Evolutionary conservation across 1,140 invertebrate genomes (phyloP).

Genomic region (Berghia stephanieae): DNA sequence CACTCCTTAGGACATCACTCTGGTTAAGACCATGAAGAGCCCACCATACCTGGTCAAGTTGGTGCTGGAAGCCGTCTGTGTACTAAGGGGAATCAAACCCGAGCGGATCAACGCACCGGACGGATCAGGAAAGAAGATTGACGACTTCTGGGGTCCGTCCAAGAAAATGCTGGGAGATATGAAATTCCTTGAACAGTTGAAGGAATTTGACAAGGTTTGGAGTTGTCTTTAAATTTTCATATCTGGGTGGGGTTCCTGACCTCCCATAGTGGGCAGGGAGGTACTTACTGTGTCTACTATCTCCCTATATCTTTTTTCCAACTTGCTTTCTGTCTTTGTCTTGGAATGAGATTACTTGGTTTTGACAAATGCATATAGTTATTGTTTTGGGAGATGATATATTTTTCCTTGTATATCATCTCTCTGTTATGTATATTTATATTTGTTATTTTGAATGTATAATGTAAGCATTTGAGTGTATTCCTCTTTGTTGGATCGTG

Average conservation of each 20-base stretch:
- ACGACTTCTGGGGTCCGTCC: slow-evolving; percentile 94
- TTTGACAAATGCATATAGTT: neutral
- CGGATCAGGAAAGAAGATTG: slow-evolving; percentile 77
- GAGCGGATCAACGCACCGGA: slow-evolving; percentile 86
- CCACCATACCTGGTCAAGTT: slow-evolving; percentile 64
- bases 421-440: too few relatives aligned
- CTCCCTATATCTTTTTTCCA: too few relatives aligned
- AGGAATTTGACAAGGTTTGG: slow-evolving; percentile 65
- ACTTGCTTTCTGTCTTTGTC: neutral
- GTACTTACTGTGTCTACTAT: too few relatives aligned
- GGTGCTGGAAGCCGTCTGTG: slow-evolving; percentile 92
- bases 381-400: too few relatives aligned
- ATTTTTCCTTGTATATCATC: too few relatives aligned
- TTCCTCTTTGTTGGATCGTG: too few relatives aligned
- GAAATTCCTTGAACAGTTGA: slow-evolving; percentile 68
- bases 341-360: neutral
- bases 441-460: too few relatives aligned
- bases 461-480: too few relatives aligned
- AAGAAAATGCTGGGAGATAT: slow-evolving; percentile 80
- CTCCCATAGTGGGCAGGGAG: too few relatives aligned
- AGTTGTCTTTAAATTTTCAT: too few relatives aligned
- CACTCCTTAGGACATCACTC: slow-evolving; percentile 80
- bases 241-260: too few relatives aligned
- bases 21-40: slow-evolving; percentile 92
- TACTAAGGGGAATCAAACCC: slow-evolving; percentile 89